Conservation (phyloP, 2,797 vertebrate species). For the Acrossocheilus fasciatus region DNA sequence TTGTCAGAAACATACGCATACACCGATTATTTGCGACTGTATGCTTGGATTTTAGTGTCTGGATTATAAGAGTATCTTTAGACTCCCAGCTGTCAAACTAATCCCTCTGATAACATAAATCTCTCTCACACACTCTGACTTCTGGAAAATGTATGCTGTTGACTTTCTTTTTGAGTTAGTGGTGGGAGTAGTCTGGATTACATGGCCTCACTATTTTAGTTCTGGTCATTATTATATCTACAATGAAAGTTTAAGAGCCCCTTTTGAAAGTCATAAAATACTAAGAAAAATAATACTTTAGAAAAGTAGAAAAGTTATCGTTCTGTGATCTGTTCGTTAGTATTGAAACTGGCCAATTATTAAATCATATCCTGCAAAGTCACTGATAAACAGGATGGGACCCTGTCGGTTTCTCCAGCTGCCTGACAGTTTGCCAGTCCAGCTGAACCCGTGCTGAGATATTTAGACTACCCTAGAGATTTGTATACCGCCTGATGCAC, state of each 20-base stretch:
- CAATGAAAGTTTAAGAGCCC: background rate
- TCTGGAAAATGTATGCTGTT: conserved; percentile 9
- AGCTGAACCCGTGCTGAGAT: conserved; percentile 17
- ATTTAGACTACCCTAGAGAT: conserved; percentile 28
- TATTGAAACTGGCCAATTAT: conserved; percentile 18
- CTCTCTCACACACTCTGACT: conserved; percentile 20
- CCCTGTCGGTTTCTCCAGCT: conserved; percentile 40
- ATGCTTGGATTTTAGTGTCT: conserved; percentile 62
- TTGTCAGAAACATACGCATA: conserved; percentile 34
- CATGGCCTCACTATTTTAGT: background rate
- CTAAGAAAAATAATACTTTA: too few species aligned
- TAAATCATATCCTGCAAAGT: conserved; percentile 36
- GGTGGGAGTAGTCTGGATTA: conserved; percentile 2
- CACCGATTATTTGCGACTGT: conserved; percentile 56
- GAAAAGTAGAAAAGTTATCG: background rate
- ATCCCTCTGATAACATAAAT: conserved; percentile 62
- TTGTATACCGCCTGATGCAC: background rate
- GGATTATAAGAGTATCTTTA: conserved; percentile 75
- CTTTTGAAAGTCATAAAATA: background rate
- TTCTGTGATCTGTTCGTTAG: background rate
- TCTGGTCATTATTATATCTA: background rate
- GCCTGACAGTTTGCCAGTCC: conserved; percentile 15
- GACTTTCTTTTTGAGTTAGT: background rate
- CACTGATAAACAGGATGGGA: conserved; percentile 37
- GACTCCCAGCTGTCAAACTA: conserved; percentile 72